Percentiles rank a stretch among this genome's conserved stretches.
phyloP scores from a whole-genome alignment of 1,140 invertebrate species.

The Reticulitermes speratus region DNA sequence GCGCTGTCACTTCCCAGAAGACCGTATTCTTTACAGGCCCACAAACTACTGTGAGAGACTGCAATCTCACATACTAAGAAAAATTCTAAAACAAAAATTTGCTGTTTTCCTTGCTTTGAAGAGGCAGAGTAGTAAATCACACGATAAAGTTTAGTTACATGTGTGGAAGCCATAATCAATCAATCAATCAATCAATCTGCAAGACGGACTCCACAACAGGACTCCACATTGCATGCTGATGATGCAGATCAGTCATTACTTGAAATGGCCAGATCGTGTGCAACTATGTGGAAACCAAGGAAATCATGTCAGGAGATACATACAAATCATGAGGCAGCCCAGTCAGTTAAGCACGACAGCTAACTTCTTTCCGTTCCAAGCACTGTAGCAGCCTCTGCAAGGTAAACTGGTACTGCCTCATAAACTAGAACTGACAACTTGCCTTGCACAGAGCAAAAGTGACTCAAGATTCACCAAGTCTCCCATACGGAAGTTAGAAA shows the following conservation, averaged over 20 bases:
- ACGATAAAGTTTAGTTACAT: no score
- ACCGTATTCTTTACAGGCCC: no score
- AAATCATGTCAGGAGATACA: background rate
- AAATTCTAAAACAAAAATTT: no score
- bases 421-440: background rate
- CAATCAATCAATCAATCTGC: background rate
- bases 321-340: background rate
- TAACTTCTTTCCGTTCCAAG: background rate
- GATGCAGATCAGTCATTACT: no score
- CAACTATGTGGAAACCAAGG: background rate
- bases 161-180: no score
- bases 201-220: background rate
- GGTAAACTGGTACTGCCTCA: background rate
- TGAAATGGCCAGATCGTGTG: background rate
- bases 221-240: background rate
- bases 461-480: background rate
- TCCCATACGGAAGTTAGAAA: background rate
- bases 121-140: no score
- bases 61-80: no score
- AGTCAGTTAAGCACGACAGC: background rate
- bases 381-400: background rate
- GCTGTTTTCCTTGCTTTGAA: no score
- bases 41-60: no score
- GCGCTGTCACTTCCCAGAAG: no score
- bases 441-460: background rate